Percentiles rank a stretch among this genome's conserved stretches.
Conservation (phyloP, 2,888 invertebrate species). For the Syritta pipiens region DNA sequence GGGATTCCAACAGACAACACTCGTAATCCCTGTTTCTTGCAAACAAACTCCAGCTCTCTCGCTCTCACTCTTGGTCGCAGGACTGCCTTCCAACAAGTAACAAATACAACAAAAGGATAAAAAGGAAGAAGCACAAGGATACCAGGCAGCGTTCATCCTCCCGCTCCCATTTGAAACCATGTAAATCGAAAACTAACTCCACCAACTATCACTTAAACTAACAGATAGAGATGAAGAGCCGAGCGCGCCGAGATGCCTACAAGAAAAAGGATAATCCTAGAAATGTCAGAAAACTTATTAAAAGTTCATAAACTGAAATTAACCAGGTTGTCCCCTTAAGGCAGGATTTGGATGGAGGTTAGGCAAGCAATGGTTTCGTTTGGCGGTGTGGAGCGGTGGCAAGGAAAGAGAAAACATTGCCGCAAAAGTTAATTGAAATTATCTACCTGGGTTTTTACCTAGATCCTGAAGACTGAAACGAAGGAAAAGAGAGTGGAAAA, state of each 20-base stretch:
- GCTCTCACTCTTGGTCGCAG: too few species aligned
- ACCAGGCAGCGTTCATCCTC: too few species aligned
- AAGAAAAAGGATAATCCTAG: slow-evolving; percentile 63
- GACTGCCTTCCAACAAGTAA: slow-evolving; percentile 25
- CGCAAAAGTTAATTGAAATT: slow-evolving; percentile 68
- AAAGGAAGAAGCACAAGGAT: slow-evolving; percentile 18
- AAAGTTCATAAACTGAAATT: slow-evolving; percentile 69
- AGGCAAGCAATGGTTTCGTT: slow-evolving; percentile 3
- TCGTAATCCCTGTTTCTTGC: slow-evolving; percentile 54
- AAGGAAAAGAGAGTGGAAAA: not conserved
- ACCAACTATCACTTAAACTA: slow-evolving; percentile 47
- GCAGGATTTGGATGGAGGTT: slow-evolving; percentile 48
- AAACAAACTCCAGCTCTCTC: slow-evolving; percentile 17
- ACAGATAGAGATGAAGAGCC: slow-evolving; percentile 33
- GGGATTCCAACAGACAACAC: slow-evolving; percentile 59
- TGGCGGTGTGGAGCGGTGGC: not conserved
- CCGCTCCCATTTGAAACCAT: slow-evolving; percentile 34
- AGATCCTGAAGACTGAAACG: not conserved
- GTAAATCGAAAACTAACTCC: slow-evolving; percentile 54
- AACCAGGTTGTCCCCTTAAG: slow-evolving; percentile 65
- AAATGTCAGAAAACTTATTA: slow-evolving; percentile 70
- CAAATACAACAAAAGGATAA: slow-evolving; percentile 41
- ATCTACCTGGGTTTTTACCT: too few species aligned
- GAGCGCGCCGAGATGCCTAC: slow-evolving; percentile 29
- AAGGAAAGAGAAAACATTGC: slow-evolving; percentile 49